Percentiles rank a stretch among this genome's conserved stretches.
Evolutionary conservation across 2,797 vertebrate genomes (phyloP).

Genomic region (Falco columbarius): DNA sequence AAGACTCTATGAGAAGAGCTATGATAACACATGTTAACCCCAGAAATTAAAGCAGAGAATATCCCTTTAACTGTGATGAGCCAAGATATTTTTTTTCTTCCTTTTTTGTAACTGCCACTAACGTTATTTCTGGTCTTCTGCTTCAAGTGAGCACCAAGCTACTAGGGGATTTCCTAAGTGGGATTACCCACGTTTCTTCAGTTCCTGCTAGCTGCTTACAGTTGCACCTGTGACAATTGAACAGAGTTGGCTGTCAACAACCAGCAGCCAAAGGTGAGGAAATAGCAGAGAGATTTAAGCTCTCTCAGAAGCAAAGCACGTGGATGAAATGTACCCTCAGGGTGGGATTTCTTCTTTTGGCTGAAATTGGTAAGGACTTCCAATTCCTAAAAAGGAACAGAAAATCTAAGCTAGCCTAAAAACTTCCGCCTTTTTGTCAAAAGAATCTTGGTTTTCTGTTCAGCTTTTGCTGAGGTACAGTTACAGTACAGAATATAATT

Average conservation of each 20-base stretch:
- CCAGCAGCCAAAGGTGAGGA: background rate
- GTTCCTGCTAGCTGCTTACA: conserved; percentile 26
- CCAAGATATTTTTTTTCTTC: background rate
- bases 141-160: conserved; percentile 1
- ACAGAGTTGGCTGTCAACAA: background rate
- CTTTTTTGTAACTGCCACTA: conserved; percentile 40
- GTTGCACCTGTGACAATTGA: conserved; percentile 43
- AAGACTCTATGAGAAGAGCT: background rate
- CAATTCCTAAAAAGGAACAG: background rate
- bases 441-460: background rate
- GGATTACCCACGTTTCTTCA: conserved; percentile 13
- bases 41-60: background rate
- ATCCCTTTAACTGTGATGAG: background rate
- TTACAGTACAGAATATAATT: background rate
- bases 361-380: conserved; percentile 9
- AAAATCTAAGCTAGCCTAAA: background rate
- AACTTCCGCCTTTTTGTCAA: background rate
- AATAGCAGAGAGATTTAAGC: background rate
- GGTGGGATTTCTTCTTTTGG: background rate
- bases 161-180: conserved; percentile 49
- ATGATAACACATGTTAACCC: background rate
- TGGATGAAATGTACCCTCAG: background rate
- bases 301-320: background rate
- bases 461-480: background rate
- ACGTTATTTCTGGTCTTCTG: conserved; percentile 34